A percentile compares a stretch with the other conserved stretches of the same genome.
These are phyloP conservation scores for Exephanes ischioxanthus DNA, from an alignment of 2,888 invertebrate genomes.

Conservation along the genomic window DNA sequence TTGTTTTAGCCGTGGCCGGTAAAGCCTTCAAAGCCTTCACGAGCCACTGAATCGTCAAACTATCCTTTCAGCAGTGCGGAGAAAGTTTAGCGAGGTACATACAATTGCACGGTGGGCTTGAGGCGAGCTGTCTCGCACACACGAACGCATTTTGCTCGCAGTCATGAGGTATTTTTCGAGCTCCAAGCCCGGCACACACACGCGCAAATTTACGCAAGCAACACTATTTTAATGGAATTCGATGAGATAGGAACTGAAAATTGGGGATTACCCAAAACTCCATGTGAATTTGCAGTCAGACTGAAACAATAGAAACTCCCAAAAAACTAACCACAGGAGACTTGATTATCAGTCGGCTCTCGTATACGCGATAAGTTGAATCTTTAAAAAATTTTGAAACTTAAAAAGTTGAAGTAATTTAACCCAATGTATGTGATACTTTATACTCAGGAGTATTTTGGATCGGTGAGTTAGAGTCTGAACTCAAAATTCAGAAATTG, in stretches of 20 bases:
- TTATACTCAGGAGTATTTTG: too few species aligned
- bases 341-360: neutral
- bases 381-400: neutral
- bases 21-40: slow-evolving; percentile 38
- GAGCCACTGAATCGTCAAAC: slow-evolving; percentile 38
- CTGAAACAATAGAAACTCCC: neutral
- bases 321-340: neutral
- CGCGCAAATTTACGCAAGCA: slow-evolving; percentile 14
- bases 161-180: slow-evolving; percentile 54
- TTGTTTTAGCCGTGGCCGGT: slow-evolving; percentile 27
- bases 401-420: neutral
- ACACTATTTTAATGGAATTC: slow-evolving; percentile 43
- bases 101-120: slow-evolving; percentile 40
- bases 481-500: too few species aligned
- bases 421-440: too few species aligned
- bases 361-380: neutral
- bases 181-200: slow-evolving; percentile 15
- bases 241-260: slow-evolving; percentile 43
- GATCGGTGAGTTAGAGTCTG: neutral
- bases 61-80: slow-evolving; percentile 15
- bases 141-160: slow-evolving; percentile 41
- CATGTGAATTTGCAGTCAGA: neutral
- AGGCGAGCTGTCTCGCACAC: slow-evolving; percentile 30
- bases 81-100: slow-evolving; percentile 45
- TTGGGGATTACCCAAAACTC: slow-evolving; percentile 4